Conservation (phyloP, 2,888 invertebrate genomes). For the Ligdia adustata region DNA sequence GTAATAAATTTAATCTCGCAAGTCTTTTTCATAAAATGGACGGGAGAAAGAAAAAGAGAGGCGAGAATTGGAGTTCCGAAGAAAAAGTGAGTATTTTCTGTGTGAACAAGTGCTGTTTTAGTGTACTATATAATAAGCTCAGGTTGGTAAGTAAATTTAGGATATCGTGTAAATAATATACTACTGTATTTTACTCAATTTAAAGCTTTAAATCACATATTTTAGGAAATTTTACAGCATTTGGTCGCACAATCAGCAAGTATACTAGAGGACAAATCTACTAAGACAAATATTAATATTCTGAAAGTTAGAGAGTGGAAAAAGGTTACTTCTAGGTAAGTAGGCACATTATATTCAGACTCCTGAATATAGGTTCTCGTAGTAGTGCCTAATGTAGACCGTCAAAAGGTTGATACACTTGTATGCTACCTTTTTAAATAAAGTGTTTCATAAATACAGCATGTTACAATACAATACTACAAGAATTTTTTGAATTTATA, state of each 20-base stretch:
- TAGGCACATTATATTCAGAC: not conserved
- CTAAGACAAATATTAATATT: not conserved
- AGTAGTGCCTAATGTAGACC: too few relatives aligned
- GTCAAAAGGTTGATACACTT: too few relatives aligned
- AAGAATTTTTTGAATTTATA: too few relatives aligned
- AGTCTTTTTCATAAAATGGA: conserved; percentile 1
- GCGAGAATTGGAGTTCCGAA: not conserved
- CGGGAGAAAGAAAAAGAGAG: not conserved
- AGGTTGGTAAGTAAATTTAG: too few relatives aligned
- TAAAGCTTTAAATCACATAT: not conserved
- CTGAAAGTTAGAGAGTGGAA: not conserved
- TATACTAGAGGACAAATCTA: not conserved
- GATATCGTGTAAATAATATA: too few relatives aligned
- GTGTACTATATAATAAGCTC: too few relatives aligned
- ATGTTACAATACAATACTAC: too few relatives aligned
- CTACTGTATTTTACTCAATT: not conserved
- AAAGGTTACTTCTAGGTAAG: not conserved
- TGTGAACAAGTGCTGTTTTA: not conserved
- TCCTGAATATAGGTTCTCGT: too few relatives aligned
- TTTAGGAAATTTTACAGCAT: not conserved
- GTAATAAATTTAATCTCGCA: too few relatives aligned
- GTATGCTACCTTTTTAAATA: too few relatives aligned
- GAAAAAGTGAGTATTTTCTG: not conserved
- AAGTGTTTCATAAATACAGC: too few relatives aligned
- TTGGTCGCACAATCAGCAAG: not conserved